These are phyloP conservation scores for Aradus depressus DNA, from an alignment of 2,888 invertebrate species.

Conservation along the genomic window DNA sequence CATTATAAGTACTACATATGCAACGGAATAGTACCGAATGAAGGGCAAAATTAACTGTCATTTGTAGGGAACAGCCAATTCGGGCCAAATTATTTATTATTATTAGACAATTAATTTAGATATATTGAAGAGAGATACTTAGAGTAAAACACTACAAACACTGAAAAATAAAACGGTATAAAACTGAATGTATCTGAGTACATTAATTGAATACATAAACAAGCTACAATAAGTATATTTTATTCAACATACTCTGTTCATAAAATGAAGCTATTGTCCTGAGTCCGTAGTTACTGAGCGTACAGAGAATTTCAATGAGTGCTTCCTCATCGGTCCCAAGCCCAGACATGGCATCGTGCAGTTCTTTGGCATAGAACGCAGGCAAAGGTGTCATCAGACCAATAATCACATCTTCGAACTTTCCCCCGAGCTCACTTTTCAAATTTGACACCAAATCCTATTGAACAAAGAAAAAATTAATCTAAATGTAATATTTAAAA, in stretches of 20 bases:
- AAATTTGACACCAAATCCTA: conserved; percentile 67
- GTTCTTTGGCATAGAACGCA: conserved; percentile 82
- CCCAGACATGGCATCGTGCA: conserved; percentile 77
- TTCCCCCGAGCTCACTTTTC: conserved; percentile 80
- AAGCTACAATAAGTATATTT: not conserved
- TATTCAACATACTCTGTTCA: conserved; percentile 59
- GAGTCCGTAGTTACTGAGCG: conserved; percentile 80
- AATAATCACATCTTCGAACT: conserved; percentile 80
- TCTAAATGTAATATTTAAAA: conserved; percentile 25
- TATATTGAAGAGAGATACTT: no score
- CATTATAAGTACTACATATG: no score
- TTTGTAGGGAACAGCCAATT: no score
- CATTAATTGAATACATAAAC: not conserved
- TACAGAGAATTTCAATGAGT: conserved; percentile 85
- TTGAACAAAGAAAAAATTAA: no score
- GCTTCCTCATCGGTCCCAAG: conserved; percentile 82
- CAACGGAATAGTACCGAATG: no score
- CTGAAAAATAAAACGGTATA: no score
- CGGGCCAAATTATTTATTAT: no score
- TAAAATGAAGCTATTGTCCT: conserved; percentile 74
- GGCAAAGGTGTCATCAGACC: conserved; percentile 81
- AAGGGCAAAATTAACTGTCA: no score
- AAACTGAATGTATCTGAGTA: not conserved
- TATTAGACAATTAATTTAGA: no score
- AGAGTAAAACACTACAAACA: no score